Percentiles rank a stretch among this genome's conserved stretches.
These are phyloP conservation scores for Gerosis bhagava DNA, from an alignment of 2,888 invertebrate species.

Conservation along the genomic window DNA sequence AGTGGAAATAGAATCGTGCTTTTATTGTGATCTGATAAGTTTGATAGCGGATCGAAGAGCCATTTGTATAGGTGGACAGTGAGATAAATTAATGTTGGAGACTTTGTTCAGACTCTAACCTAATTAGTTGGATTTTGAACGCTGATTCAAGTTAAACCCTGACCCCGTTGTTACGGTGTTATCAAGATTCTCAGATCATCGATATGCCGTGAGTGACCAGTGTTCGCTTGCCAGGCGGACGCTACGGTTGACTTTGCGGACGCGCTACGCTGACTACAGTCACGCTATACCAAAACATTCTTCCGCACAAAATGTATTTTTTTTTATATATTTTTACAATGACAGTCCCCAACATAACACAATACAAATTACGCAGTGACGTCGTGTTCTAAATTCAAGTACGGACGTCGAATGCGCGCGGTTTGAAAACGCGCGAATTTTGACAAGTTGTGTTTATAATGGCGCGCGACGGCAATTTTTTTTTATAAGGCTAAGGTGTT, in stretches of 20 bases:
- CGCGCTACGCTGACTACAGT: constrained; percentile 57
- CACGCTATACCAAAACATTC: constrained; percentile 43
- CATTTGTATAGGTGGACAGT: no score
- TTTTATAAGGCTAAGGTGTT: constrained; percentile 9
- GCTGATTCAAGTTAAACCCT: constrained; percentile 61
- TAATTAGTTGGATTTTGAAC: constrained; percentile 34
- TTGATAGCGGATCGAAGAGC: no score
- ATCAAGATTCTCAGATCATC: constrained; percentile 76
- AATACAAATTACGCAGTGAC: constrained; percentile 43
- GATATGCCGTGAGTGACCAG: constrained; percentile 70
- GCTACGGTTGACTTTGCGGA: constrained; percentile 65
- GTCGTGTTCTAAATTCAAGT: constrained; percentile 29
- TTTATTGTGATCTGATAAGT: no score
- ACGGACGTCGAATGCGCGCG: constrained; percentile 15
- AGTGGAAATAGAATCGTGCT: no score
- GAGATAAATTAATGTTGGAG: constrained; percentile 20
- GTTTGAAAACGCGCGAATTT: constrained; percentile 26
- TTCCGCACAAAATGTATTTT: constrained; percentile 15
- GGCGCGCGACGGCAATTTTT: constrained; percentile 1
- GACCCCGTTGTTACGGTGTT: constrained; percentile 65
- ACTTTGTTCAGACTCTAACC: constrained; percentile 20
- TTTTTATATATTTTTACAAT: constrained; percentile 5
- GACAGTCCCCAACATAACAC: constrained; percentile 29
- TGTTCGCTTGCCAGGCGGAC: constrained; percentile 47
- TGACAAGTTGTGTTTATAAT: constrained; percentile 19